Base-by-base conservation (phyloP, 2,888 invertebrate genomes). In the Osmoderma eremita region DNA sequence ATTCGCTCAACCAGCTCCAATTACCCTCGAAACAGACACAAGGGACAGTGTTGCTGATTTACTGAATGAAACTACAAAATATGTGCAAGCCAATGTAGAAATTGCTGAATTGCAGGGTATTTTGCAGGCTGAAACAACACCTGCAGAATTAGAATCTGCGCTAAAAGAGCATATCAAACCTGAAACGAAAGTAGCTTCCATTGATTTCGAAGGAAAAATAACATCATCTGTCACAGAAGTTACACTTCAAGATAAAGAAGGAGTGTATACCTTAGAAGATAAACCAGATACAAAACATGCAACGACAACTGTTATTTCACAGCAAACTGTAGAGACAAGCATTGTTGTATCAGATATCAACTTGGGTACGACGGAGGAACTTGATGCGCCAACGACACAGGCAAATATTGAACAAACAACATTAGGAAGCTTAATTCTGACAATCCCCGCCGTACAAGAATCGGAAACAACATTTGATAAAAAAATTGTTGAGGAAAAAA, bases 71-170 rank as follows among this genome's bases (percentile, higher is more conserved):
- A 77, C 81, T 65, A 83, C 86, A 56, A 74, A 77, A 1, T 71
- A 78, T 18, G 83, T 81, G 69, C 83, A 79, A 56, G 89, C 89
- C 2, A 80, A 76, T n/a, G 65, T 86, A 24, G 83, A 84, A 67
- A 86, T 86, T 71, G 81, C 86, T 51, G 82, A 85, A 41, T 79
- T 85, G 65, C 86, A 86, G 76, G 85, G 87, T 75, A 69, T 90
- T 30, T 76, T 86, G 22, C 82, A 85, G 45, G 84, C 83, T 49
- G 86, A 88, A 74, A 83, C 86, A 13, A 81, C 85, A 69, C 77
- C 77, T 22, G 86, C 84, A 69, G 90, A 91, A 82, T 84, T 83
- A 69, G 90, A 90, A 83, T 80, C 77, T 53, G 76, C 83, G 66
- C 73, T 84, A 45, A 81, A 81, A 63, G 82, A 83, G 49, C 84